These are phyloP conservation scores for Anas platyrhynchos DNA, from an alignment of 2,113 vertebrate species.

Conservation along the genomic window DNA sequence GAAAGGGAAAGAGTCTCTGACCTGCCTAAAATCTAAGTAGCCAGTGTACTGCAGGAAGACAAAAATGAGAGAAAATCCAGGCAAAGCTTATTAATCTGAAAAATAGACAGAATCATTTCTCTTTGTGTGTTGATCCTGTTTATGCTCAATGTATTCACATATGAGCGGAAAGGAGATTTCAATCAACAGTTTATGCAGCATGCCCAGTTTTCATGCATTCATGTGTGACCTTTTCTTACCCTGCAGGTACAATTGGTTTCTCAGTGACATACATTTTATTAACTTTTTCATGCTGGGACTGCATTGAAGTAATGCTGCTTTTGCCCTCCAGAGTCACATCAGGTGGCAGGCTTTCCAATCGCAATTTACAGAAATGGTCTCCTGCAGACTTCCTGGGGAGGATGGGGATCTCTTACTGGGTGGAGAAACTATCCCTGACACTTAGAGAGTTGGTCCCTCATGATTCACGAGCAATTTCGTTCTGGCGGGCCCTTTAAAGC, in stretches of 20 bases:
- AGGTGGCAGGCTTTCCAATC: not conserved
- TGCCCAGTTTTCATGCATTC: conserved; percentile 1
- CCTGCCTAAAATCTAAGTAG: not conserved
- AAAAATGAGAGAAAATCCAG: not conserved
- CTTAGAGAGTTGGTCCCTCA: not conserved
- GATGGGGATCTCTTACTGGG: not conserved
- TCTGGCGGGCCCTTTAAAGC: not conserved
- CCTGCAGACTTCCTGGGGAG: not conserved
- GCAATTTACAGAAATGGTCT: conserved; percentile 17
- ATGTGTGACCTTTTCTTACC: conserved; percentile 14
- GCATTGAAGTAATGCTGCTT: not conserved
- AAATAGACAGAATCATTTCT: not conserved
- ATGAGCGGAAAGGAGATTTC: not conserved
- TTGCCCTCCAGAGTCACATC: not conserved
- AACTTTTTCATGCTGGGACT: conserved; percentile 28
- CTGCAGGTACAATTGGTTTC: conserved; percentile 29
- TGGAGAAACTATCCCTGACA: not conserved
- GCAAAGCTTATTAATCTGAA: not conserved
- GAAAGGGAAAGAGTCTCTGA: not conserved
- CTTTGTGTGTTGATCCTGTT: not conserved
- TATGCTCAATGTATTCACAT: not conserved
- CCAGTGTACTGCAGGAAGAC: not conserved
- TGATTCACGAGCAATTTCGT: not conserved
- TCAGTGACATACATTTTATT: conserved; percentile 32
- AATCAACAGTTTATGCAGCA: conserved; percentile 24